phyloP scores from a whole-genome alignment of 2,888 invertebrate genomes.

The Harpalus rufipes region DNA sequence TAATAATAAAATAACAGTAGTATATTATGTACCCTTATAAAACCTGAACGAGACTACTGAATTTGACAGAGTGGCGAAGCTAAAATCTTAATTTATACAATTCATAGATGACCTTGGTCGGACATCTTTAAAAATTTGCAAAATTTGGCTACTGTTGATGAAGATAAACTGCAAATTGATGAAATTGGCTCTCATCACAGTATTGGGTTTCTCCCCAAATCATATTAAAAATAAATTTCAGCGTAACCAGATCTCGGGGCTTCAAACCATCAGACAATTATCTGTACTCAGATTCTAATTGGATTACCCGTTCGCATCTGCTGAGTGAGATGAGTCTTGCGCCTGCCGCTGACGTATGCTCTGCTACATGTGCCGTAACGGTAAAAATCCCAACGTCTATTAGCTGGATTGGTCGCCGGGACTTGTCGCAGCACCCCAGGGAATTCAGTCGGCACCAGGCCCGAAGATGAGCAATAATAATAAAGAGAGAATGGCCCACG shows the following conservation, averaged over 20 bases:
- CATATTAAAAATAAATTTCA: constrained; percentile 51
- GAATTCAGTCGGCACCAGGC: constrained; percentile 25
- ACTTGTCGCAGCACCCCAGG: constrained; percentile 25
- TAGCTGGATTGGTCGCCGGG: constrained; percentile 49
- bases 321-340: constrained; percentile 1
- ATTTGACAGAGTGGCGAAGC: no score
- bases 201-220: constrained; percentile 32
- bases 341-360: neutral
- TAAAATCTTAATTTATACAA: no score
- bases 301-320: constrained; percentile 46
- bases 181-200: constrained; percentile 15
- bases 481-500: constrained; percentile 47
- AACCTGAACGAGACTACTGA: no score
- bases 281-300: constrained; percentile 45
- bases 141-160: neutral
- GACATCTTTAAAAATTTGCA: no score
- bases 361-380: constrained; percentile 35
- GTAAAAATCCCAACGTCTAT: constrained; percentile 55
- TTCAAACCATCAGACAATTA: constrained; percentile 43
- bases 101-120: no score
- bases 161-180: constrained; percentile 19
- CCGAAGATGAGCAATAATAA: constrained; percentile 46
- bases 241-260: constrained; percentile 41
- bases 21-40: no score
- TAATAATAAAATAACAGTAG: no score